These are phyloP conservation scores for Nicator chloris DNA, from an alignment of 2,113 vertebrate genomes.

Conservation along the genomic window DNA sequence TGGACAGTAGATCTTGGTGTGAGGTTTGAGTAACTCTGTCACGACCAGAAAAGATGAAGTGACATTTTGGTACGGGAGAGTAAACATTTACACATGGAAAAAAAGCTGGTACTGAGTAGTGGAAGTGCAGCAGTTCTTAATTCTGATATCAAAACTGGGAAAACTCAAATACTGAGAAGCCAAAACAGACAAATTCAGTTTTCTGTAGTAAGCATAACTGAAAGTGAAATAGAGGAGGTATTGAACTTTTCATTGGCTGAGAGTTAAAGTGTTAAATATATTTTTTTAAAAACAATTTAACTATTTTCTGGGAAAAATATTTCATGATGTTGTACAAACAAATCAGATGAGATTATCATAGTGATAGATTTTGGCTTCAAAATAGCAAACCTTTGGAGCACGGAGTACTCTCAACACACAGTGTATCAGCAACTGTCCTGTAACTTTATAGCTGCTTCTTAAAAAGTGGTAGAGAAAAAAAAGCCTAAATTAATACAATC, in stretches of 20 bases:
- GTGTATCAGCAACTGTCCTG: background rate
- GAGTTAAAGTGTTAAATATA: background rate
- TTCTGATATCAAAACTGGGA: background rate
- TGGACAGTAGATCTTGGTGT: background rate
- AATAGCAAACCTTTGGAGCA: background rate
- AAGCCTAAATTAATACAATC: background rate
- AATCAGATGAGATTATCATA: background rate
- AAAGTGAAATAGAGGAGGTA: background rate
- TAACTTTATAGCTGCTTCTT: background rate
- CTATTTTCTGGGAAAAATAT: background rate
- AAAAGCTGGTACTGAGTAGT: background rate
- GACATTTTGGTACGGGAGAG: background rate
- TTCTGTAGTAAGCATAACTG: background rate
- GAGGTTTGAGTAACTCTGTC: background rate
- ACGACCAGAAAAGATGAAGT: background rate
- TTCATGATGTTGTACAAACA: background rate
- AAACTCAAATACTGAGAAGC: background rate
- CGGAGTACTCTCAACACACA: background rate
- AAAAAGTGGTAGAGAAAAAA: background rate
- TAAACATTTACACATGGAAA: background rate
- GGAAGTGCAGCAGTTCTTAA: background rate
- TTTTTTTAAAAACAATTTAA: background rate
- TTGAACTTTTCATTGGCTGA: background rate
- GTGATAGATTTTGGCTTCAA: background rate
- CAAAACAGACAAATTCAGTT: background rate